Percentiles rank a stretch among this genome's conserved stretches.
Evolutionary conservation across 35 echinoderm and acorn worm genomes (phyloP).

Genomic region (Apostichopus parvimensis): DNA sequence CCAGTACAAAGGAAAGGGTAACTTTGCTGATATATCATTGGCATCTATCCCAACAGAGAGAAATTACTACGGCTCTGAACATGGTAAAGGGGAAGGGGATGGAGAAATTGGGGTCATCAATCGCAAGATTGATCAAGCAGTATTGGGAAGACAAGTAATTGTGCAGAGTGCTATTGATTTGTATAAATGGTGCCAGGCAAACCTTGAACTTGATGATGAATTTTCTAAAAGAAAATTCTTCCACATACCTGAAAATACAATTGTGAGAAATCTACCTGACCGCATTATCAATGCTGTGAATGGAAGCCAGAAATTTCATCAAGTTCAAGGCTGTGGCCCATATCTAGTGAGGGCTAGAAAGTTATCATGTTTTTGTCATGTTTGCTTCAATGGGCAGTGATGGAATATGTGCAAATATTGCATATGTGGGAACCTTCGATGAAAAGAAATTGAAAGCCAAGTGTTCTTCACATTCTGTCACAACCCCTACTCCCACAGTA

Average conservation of each 20-base stretch:
- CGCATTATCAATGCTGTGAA: not conserved
- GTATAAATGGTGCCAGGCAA: not conserved
- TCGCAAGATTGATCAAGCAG: not conserved
- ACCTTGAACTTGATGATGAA: constrained; percentile 17
- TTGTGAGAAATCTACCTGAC: not conserved
- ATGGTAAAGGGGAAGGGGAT: constrained; percentile 60
- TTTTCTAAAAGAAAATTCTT: constrained; percentile 20
- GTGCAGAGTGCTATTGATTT: not conserved
- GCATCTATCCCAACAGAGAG: constrained; percentile 1
- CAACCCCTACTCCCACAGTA: no score
- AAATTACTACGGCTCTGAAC: constrained; percentile 53
- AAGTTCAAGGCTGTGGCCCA: no score
- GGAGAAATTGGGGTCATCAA: constrained; percentile 50
- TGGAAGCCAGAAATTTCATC: not conserved
- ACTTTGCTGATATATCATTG: constrained; percentile 48
- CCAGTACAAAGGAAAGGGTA: constrained; percentile 57
- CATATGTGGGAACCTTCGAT: no score
- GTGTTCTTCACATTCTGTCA: no score
- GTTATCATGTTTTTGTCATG: no score
- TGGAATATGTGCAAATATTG: no score
- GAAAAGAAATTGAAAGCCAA: no score
- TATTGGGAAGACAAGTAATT: not conserved
- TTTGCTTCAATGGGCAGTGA: no score
- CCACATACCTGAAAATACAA: not conserved
- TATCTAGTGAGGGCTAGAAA: no score